Conservation (phyloP, 2,113 vertebrate genomes). For the Notothenia rossii region DNA sequence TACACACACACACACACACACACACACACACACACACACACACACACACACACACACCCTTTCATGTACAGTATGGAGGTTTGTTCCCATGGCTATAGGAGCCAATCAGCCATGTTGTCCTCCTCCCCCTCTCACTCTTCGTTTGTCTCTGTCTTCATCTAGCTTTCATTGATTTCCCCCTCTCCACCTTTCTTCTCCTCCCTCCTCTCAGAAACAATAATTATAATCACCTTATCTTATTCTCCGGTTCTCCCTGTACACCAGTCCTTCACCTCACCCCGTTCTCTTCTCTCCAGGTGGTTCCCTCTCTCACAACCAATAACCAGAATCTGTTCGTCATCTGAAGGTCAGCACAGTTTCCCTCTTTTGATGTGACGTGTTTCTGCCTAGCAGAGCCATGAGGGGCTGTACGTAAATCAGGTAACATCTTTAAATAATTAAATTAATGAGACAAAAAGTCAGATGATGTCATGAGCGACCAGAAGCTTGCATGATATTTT, state of each 20-base stretch:
- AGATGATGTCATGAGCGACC: neutral
- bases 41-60: neutral
- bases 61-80: neutral
- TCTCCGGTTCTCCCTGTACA: neutral
- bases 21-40: neutral
- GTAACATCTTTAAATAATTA: neutral
- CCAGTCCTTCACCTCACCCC: constrained; percentile 11
- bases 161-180: constrained; percentile 7
- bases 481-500: neutral
- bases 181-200: constrained; percentile 29
- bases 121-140: constrained; percentile 21
- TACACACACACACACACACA: neutral
- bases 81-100: constrained; percentile 3
- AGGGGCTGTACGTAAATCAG: neutral
- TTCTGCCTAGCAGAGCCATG: neutral
- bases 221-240: constrained; percentile 24
- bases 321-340: constrained; percentile 46
- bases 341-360: neutral
- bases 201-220: constrained; percentile 36
- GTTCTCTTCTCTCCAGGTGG: neutral
- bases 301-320: constrained; percentile 32
- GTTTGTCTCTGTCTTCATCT: constrained; percentile 32
- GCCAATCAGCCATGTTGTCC: constrained; percentile 10
- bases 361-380: constrained; percentile 15
- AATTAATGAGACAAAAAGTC: neutral